These are phyloP conservation scores for Lycophotia porphyrea DNA, from an alignment of 2,888 invertebrate species.

Conservation along the genomic window DNA sequence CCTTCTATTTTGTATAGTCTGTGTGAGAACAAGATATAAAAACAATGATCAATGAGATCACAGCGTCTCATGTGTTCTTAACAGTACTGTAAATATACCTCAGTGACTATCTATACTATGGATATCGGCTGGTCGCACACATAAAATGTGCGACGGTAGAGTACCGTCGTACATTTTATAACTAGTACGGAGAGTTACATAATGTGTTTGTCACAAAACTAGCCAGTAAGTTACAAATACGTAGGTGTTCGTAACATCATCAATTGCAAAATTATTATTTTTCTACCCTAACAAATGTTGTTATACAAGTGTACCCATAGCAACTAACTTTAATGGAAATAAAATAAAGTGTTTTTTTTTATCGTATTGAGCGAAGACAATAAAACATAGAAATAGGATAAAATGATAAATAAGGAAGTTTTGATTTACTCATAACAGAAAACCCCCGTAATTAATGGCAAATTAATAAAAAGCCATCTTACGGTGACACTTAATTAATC, in stretches of 20 bases:
- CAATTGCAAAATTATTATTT: too few relatives aligned
- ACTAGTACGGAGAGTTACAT: too few relatives aligned
- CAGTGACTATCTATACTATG: conserved; percentile 11
- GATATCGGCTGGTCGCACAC: too few relatives aligned
- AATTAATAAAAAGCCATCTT: neutral
- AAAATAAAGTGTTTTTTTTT: too few relatives aligned
- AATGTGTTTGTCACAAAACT: too few relatives aligned
- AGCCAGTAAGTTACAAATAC: too few relatives aligned
- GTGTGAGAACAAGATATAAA: neutral
- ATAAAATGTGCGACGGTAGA: too few relatives aligned
- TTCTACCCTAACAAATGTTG: too few relatives aligned
- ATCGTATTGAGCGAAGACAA: neutral
- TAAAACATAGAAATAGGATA: conserved; percentile 6
- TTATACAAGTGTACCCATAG: too few relatives aligned
- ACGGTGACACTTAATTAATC: neutral
- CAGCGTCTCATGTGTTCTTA: neutral
- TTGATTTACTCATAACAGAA: conserved; percentile 5
- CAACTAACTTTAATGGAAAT: too few relatives aligned
- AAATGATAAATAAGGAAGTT: conserved; percentile 18
- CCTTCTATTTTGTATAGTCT: neutral
- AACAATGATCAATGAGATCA: neutral
- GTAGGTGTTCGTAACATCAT: too few relatives aligned
- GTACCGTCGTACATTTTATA: too few relatives aligned
- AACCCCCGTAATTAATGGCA: neutral
- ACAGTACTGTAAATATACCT: neutral